phyloP scores from a whole-genome alignment of 2,888 invertebrate species.

The Cosmopolites sordidus region DNA sequence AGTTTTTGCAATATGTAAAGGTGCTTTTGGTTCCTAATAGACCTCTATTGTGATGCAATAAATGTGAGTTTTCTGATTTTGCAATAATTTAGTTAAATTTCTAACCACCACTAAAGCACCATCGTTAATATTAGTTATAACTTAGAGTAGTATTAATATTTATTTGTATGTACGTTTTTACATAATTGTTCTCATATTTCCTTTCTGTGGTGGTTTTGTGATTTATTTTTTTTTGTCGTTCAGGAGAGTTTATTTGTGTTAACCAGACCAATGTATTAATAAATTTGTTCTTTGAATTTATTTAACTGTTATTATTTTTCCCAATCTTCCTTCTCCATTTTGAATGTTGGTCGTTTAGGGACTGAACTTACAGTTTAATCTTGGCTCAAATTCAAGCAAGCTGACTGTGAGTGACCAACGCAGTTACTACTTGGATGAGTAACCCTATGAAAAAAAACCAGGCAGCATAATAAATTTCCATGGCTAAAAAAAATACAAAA shows the following conservation, averaged over 20 bases:
- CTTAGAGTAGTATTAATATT: neutral
- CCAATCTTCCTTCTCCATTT: no score
- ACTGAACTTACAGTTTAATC: neutral
- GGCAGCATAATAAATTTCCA: no score
- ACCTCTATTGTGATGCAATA: slow-evolving; percentile 19
- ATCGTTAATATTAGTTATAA: neutral
- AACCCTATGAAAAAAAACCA: no score
- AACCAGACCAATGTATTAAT: slow-evolving; percentile 16
- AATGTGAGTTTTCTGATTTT: slow-evolving; percentile 14
- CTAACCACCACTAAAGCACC: slow-evolving; percentile 3
- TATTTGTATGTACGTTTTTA: slow-evolving; percentile 1
- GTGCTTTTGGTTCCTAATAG: slow-evolving; percentile 19
- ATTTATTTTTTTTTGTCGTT: slow-evolving; percentile 18
- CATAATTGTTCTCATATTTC: slow-evolving; percentile 3
- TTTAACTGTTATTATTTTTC: neutral
- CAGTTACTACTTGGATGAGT: no score
- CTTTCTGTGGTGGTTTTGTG: slow-evolving; percentile 21
- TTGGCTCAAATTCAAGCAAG: no score
- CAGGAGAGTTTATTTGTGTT: slow-evolving; percentile 22
- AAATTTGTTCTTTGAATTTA: slow-evolving; percentile 14
- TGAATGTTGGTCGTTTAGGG: no score
- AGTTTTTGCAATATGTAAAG: slow-evolving; percentile 7
- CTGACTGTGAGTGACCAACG: no score
- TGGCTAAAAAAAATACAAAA: no score
- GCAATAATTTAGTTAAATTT: slow-evolving; percentile 12